Conservation (phyloP, 1,140 invertebrate genomes). For the Bathynomus jamesi region DNA sequence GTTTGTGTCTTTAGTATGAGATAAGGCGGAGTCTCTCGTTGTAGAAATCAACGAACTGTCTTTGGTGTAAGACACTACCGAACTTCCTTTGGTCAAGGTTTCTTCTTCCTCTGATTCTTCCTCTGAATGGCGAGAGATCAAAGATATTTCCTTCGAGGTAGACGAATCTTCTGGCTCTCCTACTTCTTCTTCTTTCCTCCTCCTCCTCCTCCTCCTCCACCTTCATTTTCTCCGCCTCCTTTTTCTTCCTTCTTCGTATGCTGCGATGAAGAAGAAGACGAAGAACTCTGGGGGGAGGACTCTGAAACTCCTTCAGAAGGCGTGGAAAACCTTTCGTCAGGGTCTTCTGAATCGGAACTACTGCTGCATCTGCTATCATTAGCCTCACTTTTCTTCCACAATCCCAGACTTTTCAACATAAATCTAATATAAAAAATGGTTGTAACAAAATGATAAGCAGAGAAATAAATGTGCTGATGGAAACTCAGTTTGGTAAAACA, state of each 20-base stretch:
- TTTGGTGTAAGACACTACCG: conserved; percentile 18
- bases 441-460: too few relatives aligned
- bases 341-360: neutral
- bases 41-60: conserved; percentile 12
- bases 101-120: conserved; percentile 8
- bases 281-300: neutral
- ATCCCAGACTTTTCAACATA: conserved; percentile 81
- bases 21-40: conserved; percentile 1
- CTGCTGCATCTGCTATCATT: conserved; percentile 21
- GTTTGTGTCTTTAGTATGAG: neutral
- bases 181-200: conserved; percentile 31
- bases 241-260: conserved; percentile 27
- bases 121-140: conserved; percentile 16
- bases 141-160: conserved; percentile 17
- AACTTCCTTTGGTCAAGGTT: conserved; percentile 8
- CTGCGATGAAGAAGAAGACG: conserved; percentile 1
- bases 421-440: conserved; percentile 51
- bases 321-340: neutral
- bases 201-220: conserved; percentile 7
- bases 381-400: conserved; percentile 60
- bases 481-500: too few relatives aligned
- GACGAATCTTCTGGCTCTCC: conserved; percentile 15
- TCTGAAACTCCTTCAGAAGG: neutral
- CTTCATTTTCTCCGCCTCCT: conserved; percentile 22
- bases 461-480: too few relatives aligned